phyloP scores from a whole-genome alignment of 2,113 vertebrate genomes.

The Suricata suricatta region DNA sequence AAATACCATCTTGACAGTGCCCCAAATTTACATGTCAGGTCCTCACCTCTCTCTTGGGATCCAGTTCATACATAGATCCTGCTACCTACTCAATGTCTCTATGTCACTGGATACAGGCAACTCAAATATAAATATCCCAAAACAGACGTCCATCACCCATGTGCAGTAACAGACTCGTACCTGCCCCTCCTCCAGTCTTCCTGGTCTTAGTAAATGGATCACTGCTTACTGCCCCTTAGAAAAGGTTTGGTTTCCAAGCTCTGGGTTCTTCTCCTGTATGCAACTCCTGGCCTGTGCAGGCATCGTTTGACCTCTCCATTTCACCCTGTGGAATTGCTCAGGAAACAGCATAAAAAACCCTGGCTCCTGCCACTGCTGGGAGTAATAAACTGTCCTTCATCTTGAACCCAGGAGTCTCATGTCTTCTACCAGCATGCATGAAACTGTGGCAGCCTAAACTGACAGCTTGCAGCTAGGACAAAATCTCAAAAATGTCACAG shows the following conservation, averaged over 20 bases:
- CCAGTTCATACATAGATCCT: background rate
- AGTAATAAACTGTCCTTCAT: background rate
- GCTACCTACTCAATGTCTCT: background rate
- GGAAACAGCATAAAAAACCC: background rate
- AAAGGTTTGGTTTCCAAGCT: background rate
- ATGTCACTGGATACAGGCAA: background rate
- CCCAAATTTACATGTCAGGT: background rate
- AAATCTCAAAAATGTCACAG: background rate
- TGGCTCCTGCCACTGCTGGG: background rate
- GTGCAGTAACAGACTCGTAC: background rate
- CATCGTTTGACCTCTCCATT: background rate
- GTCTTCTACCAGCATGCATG: background rate
- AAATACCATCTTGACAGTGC: background rate
- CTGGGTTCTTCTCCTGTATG: background rate
- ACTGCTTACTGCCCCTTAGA: background rate
- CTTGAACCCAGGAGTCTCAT: background rate
- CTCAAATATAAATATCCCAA: background rate
- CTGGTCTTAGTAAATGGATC: background rate
- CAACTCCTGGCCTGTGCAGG: background rate
- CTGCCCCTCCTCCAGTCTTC: background rate
- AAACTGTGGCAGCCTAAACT: background rate
- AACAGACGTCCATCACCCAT: background rate
- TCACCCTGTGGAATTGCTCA: background rate
- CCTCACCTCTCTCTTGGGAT: background rate
- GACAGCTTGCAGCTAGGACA: background rate